A percentile compares a stretch with the other conserved stretches of the same genome.
Evolutionary conservation across 2,113 vertebrate species (phyloP).

Genomic region (Herpailurus yagouaroundi): DNA sequence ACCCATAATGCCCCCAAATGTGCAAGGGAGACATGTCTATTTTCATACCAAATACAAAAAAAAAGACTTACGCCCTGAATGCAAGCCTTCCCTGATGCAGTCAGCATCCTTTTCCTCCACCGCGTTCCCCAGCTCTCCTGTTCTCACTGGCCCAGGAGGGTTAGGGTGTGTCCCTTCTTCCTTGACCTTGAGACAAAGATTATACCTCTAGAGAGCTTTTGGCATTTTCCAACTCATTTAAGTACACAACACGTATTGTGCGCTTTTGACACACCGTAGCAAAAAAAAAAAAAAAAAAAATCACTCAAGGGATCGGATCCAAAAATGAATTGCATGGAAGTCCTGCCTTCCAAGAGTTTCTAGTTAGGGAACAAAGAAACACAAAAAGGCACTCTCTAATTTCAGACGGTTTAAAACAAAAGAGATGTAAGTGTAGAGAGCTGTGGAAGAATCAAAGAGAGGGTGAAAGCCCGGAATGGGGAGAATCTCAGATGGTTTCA

Average conservation of each 20-base stretch:
- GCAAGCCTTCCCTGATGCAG: neutral
- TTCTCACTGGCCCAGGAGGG: neutral
- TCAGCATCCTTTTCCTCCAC: neutral
- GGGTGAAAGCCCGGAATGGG: neutral
- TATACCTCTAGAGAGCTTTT: neutral
- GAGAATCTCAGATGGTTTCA: neutral
- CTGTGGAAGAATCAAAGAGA: neutral
- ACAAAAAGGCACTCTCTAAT: neutral
- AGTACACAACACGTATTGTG: neutral
- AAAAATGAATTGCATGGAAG: neutral
- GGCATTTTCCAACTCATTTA: neutral
- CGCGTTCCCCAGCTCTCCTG: neutral
- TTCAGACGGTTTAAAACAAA: neutral
- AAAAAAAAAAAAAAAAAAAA: slow-evolving; percentile 21
- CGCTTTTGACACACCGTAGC: neutral
- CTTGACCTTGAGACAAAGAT: neutral
- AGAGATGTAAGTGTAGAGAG: neutral
- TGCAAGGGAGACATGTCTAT: neutral
- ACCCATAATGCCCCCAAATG: neutral
- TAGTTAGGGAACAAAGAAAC: neutral
- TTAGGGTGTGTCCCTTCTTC: neutral
- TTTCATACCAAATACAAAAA: neutral
- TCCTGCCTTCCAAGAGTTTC: neutral
- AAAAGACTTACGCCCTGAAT: neutral
- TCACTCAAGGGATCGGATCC: neutral